Evolutionary conservation across 2,113 vertebrate genomes (phyloP).

Genomic region (Cephalopholis sonnerati): DNA sequence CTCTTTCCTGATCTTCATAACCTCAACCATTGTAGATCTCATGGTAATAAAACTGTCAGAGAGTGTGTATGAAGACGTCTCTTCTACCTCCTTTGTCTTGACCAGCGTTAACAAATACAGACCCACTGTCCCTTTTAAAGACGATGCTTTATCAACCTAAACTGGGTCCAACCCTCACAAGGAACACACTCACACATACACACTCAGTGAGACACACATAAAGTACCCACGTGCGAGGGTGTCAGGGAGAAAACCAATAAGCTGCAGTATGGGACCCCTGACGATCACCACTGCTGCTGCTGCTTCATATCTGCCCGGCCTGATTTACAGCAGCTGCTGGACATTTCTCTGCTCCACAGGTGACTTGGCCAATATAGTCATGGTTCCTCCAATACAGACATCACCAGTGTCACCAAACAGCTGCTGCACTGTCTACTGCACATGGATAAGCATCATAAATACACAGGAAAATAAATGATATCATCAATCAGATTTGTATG

Average conservation of each 20-base stretch:
- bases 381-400: conserved; percentile 17
- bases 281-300: conserved; percentile 26
- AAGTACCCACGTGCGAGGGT: conserved; percentile 15
- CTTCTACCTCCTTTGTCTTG: background rate
- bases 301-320: conserved; percentile 38
- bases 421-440: conserved; percentile 10
- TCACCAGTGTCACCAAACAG: conserved; percentile 35
- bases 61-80: background rate
- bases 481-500: background rate
- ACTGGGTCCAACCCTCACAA: background rate
- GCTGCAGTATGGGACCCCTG: conserved; percentile 45
- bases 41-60: background rate
- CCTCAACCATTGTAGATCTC: background rate
- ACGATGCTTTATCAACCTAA: conserved; percentile 10
- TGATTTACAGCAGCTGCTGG: conserved; percentile 66
- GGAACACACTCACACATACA: background rate
- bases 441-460: background rate
- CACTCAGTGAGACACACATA: background rate
- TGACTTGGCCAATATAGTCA: conserved; percentile 42
- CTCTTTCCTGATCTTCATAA: background rate
- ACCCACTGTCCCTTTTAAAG: background rate
- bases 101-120: background rate
- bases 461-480: background rate
- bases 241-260: conserved; percentile 65
- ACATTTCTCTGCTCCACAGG: conserved; percentile 59